Evolutionary conservation across 2,888 invertebrate species (phyloP).

Genomic region (Cerceris ruficornis): DNA sequence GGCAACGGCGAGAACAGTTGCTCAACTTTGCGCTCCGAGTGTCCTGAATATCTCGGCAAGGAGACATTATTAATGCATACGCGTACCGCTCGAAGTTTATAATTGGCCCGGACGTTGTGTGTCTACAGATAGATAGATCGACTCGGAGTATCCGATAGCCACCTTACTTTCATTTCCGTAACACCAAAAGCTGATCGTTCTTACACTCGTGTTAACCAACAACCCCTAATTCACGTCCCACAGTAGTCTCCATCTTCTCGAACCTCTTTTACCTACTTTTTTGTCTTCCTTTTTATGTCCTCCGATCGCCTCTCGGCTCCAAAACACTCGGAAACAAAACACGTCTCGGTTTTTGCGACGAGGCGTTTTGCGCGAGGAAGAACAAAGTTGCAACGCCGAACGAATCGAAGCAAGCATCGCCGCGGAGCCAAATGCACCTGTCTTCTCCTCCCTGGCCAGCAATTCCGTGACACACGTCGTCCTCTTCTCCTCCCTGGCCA

Average conservation of each 20-base stretch:
- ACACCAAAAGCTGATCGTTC: slow-evolving; percentile 14
- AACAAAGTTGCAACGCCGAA: background rate
- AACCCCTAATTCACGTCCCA: too few species aligned
- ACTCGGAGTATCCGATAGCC: slow-evolving; percentile 35
- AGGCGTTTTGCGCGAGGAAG: too few species aligned
- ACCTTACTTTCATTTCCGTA: slow-evolving; percentile 17
- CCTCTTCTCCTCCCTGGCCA: background rate
- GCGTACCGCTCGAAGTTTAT: slow-evolving; percentile 71
- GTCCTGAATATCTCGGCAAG: slow-evolving; percentile 78
- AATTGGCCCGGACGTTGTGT: slow-evolving; percentile 80
- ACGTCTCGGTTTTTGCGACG: too few species aligned
- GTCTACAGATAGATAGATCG: slow-evolving; percentile 74
- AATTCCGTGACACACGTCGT: slow-evolving; percentile 24
- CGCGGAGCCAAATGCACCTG: background rate
- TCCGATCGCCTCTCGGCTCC: too few species aligned
- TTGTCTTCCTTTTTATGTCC: too few species aligned
- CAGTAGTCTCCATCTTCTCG: too few species aligned
- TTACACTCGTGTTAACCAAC: slow-evolving; percentile 17
- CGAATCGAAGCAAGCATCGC: background rate
- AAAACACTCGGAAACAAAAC: too few species aligned
- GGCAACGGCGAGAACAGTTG: slow-evolving; percentile 73
- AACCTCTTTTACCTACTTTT: too few species aligned
- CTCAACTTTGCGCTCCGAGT: slow-evolving; percentile 70
- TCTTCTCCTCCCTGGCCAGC: background rate
- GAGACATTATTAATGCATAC: slow-evolving; percentile 77